A percentile compares a stretch with the other conserved stretches of the same genome.
Evolutionary conservation across 2,113 vertebrate genomes (phyloP).

Genomic region (Myodes glareolus): DNA sequence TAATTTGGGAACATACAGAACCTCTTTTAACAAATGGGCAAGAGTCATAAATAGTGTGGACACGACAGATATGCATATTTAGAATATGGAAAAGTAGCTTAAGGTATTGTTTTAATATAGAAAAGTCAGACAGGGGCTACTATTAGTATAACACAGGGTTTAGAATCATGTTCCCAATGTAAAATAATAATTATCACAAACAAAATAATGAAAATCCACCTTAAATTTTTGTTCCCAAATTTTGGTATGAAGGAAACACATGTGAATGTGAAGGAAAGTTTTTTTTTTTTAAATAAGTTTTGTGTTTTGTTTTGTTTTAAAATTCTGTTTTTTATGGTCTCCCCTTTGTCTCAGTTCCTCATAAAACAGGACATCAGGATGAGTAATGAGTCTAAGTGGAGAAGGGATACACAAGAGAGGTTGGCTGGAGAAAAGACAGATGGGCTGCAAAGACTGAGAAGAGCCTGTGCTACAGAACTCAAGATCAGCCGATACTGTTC

Average conservation of each 20-base stretch:
- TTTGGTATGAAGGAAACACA: not conserved
- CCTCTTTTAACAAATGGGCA: conserved; percentile 79
- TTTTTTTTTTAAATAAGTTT: not conserved
- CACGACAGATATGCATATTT: conserved; percentile 35
- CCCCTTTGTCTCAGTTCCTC: not conserved
- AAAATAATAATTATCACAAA: not conserved
- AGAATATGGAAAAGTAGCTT: conserved; percentile 67
- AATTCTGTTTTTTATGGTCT: not conserved
- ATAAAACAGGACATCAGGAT: not conserved
- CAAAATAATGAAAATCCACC: conserved; percentile 54
- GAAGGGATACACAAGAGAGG: not conserved
- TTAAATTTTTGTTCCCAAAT: conserved; percentile 12
- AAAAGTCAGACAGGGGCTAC: conserved; percentile 27
- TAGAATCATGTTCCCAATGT: not conserved
- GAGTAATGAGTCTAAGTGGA: not conserved
- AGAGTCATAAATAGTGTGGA: conserved; percentile 68
- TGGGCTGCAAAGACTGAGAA: not conserved
- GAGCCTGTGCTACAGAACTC: not conserved
- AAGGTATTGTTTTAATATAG: conserved; percentile 60
- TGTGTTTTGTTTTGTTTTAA: not conserved
- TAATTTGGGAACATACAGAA: conserved; percentile 78
- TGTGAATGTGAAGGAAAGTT: not conserved
- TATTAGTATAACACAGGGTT: conserved; percentile 8
- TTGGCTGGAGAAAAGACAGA: not conserved
- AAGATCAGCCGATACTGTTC: not conserved